These are phyloP conservation scores for Myathropa florea DNA, from an alignment of 2,888 invertebrate genomes.

Conservation along the genomic window DNA sequence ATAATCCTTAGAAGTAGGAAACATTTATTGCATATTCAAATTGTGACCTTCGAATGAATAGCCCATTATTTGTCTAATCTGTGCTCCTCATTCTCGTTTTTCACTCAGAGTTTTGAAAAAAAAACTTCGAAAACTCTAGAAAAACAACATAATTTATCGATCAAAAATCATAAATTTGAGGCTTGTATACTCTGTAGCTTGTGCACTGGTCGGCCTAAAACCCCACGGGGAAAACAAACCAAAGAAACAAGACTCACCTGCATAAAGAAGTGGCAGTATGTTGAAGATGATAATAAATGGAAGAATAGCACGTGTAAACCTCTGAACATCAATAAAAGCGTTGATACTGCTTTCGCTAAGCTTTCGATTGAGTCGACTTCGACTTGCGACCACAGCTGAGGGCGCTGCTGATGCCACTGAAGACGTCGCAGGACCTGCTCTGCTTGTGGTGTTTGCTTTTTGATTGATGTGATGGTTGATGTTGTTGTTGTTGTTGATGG, in stretches of 20 bases:
- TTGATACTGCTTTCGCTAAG: constrained; percentile 69
- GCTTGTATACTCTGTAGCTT: neutral
- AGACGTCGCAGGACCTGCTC: constrained; percentile 2
- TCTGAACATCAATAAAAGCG: constrained; percentile 77
- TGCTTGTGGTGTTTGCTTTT: constrained; percentile 24
- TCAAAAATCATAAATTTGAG: too few species aligned
- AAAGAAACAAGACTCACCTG: constrained; percentile 76
- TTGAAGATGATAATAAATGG: constrained; percentile 80
- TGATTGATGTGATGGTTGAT: neutral
- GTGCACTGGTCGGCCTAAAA: neutral
- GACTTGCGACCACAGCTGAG: neutral
- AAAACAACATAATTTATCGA: too few species aligned
- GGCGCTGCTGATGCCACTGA: constrained; percentile 2
- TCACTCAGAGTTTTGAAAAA: too few species aligned
- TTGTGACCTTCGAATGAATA: too few species aligned
- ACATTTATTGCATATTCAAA: too few species aligned
- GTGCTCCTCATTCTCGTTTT: too few species aligned
- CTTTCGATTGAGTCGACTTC: constrained; percentile 20
- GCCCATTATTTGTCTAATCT: too few species aligned
- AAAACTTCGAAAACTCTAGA: too few species aligned
- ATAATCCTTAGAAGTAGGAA: too few species aligned
- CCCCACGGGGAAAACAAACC: neutral
- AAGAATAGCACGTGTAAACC: constrained; percentile 78
- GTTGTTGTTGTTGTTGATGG: neutral
- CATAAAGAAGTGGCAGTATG: constrained; percentile 80